Percentiles rank a stretch among this genome's conserved stretches.
These are phyloP conservation scores for Adrianichthys oophorus DNA, from an alignment of 2,797 vertebrate genomes.

Conservation along the genomic window DNA sequence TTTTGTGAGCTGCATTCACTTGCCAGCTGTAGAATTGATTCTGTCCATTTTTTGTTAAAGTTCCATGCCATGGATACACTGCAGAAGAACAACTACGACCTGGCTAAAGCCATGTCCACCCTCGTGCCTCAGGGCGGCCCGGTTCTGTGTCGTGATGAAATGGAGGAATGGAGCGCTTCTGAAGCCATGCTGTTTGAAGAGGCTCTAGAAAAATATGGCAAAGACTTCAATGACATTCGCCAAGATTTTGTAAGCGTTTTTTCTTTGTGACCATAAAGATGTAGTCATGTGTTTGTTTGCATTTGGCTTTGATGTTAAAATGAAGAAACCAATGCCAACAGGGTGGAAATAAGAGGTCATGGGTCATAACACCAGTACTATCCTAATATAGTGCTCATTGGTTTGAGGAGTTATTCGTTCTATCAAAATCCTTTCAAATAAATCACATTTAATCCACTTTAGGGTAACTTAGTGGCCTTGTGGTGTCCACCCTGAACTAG, in stretches of 20 bases:
- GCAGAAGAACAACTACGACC: conserved; percentile 89
- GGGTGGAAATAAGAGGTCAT: no score
- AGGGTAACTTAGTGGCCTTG: no score
- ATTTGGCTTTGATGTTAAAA: no score
- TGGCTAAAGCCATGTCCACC: conserved; percentile 92
- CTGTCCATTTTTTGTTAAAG: conserved; percentile 41
- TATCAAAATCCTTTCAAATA: no score
- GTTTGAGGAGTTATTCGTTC: no score
- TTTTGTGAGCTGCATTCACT: no score
- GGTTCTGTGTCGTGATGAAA: conserved; percentile 92
- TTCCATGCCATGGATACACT: conserved; percentile 95
- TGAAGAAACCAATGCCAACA: no score
- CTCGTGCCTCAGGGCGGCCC: conserved; percentile 94
- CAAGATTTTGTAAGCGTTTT: conserved; percentile 89
- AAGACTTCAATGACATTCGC: conserved; percentile 95
- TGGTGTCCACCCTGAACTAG: no score
- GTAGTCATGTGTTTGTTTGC: no score
- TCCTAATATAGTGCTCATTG: no score
- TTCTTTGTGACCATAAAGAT: accelerated
- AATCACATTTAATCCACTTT: no score
- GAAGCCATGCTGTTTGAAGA: conserved; percentile 97
- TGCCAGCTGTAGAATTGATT: background rate
- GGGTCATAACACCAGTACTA: no score
- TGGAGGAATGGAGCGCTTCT: conserved; percentile 97
- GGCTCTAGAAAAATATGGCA: conserved; percentile 93